Evolutionary conservation across 92 coral and sea anemone species (phyloP), one percentile per base, ranked within the genome.

Genomic region (Umimayanthus kanabou): DNA sequence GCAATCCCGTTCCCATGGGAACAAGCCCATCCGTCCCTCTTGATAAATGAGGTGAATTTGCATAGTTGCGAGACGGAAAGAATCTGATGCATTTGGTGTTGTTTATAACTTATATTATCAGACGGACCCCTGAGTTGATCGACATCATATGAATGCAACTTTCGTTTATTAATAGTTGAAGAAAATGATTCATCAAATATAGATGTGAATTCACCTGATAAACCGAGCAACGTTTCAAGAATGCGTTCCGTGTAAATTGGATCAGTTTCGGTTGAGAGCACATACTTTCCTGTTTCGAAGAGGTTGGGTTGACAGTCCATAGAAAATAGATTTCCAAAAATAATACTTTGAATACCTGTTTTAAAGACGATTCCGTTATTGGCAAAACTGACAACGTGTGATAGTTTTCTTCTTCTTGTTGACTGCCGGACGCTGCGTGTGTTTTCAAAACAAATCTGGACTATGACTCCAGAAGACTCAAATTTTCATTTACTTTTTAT

Each of bases 111-210:
- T 5, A 1, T 15, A 13, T 53, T 53, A 18, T 53, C 4, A 61
- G 69, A 61, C 69, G 69, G 69, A 61, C 69, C 69, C 69, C 69
- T 8, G 69, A 61, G 69, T 61, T 61, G 69, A 61, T 22, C 69
- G 69, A 18, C 69, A 5, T 61, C 69, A 4, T 9, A 61, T 61
- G 69, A 22, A 61, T 61, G 69, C 58, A 20, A 2, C 4, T 20
- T 57, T 57, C 23, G 65, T 57, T 57, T 57, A 57, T 20, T 1
- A 15, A 57, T 61, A 6, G 69, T 61, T 22, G 4, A 61, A 4
- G 69, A 61, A 61, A 20, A 16, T 23, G 26, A 61, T 23, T 61
- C 69, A 20, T 23, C n/a, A 20, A 61, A 61, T 13, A 61, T 14
- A 5, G 69, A 61, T 20, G 26, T 0, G 69, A 4, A 61, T 16